A percentile compares a stretch with the other conserved stretches of the same genome.
phyloP scores from a whole-genome alignment of 2,797 vertebrate genomes.

The Malacoctenus gilli region DNA sequence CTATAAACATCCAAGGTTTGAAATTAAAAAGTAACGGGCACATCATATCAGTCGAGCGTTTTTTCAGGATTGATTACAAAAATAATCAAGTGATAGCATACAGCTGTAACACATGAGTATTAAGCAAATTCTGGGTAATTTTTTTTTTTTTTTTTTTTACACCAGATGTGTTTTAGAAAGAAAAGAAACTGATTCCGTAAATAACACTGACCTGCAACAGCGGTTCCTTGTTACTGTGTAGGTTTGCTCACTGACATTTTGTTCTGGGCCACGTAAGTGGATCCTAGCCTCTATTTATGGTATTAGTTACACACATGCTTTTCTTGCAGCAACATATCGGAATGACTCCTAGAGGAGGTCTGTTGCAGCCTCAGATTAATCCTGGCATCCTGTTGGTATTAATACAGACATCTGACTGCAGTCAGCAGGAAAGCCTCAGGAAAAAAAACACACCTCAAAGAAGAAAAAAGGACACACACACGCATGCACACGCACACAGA shows the following conservation, averaged over 20 bases:
- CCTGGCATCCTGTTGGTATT: conserved; percentile 7
- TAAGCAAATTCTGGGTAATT: too few species aligned
- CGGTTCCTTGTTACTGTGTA: not conserved
- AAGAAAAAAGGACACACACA: not conserved
- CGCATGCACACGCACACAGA: too few species aligned
- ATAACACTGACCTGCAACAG: not conserved
- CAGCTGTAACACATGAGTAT: too few species aligned
- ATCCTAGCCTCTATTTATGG: not conserved
- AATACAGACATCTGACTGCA: not conserved
- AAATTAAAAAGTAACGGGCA: too few species aligned
- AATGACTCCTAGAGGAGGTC: not conserved
- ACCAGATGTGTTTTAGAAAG: too few species aligned
- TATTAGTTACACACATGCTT: conserved; percentile 5
- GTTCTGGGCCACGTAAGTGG: not conserved
- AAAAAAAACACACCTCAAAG: not conserved
- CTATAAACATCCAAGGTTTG: too few species aligned
- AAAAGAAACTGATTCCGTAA: not conserved
- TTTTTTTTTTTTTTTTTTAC: too few species aligned
- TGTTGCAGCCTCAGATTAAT: conserved; percentile 1
- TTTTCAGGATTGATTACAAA: too few species aligned
- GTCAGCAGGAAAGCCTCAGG: not conserved
- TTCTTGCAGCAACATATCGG: conserved; percentile 9
- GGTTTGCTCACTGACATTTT: not conserved
- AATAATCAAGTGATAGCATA: too few species aligned
- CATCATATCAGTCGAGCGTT: too few species aligned